Conservation (phyloP, 2,797 vertebrate species). For the Rhinichthys osculus region DNA sequence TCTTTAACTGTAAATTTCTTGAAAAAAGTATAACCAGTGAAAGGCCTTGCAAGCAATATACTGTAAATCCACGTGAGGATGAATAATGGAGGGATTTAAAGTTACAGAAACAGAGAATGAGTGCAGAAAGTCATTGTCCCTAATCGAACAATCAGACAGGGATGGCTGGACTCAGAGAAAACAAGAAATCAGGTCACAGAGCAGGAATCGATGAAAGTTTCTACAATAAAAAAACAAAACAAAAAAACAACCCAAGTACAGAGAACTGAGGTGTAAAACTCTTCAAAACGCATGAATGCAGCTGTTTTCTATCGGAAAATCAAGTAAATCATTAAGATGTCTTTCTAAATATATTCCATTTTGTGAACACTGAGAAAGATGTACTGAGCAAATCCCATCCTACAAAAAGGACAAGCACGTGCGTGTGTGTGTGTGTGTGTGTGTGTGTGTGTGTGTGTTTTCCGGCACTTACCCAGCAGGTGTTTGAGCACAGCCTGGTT, state of each 20-base stretch:
- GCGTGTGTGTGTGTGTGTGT: neutral
- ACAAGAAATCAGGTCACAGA: constrained; percentile 11
- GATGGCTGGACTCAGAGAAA: neutral
- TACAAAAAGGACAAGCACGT: neutral
- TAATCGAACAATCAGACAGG: neutral
- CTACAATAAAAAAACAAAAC: neutral
- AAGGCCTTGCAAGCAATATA: neutral
- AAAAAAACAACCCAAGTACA: neutral
- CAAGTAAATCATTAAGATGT: constrained; percentile 7
- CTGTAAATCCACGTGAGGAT: neutral
- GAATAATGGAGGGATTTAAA: neutral
- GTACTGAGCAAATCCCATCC: neutral
- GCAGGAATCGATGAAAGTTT: constrained; percentile 6
- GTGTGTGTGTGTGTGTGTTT: constrained; percentile 10
- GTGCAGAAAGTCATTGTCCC: constrained; percentile 6
- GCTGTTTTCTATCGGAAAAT: constrained; percentile 2
- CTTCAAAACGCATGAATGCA: neutral
- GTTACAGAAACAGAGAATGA: neutral
- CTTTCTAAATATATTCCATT: constrained; percentile 3
- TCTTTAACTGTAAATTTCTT: neutral
- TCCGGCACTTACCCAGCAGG: constrained; percentile 84
- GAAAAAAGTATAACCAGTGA: neutral
- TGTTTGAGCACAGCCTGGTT: constrained; percentile 97
- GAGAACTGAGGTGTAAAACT: neutral
- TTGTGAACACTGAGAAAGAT: constrained; percentile 4